These are phyloP conservation scores for Zygaena filipendulae DNA, from an alignment of 2,888 invertebrate genomes.

Conservation along the genomic window DNA sequence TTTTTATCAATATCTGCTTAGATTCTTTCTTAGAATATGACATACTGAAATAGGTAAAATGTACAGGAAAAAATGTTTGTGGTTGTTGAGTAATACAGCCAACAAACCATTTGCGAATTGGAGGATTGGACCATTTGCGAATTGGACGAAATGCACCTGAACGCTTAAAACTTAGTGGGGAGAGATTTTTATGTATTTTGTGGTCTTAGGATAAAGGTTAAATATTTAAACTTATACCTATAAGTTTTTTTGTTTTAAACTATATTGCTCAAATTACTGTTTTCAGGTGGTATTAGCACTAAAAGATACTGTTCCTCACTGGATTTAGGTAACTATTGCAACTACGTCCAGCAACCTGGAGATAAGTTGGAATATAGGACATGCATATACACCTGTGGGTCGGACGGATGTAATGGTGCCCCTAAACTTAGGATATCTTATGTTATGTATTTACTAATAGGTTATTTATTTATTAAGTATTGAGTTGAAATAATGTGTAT, in stretches of 20 bases:
- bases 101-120: too few relatives aligned
- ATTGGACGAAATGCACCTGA: too few relatives aligned
- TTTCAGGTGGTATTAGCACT: conserved; percentile 87
- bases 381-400: conserved; percentile 86
- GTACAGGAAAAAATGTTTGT: too few relatives aligned
- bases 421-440: conserved; percentile 26
- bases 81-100: too few relatives aligned
- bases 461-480: conserved; percentile 19
- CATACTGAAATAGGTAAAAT: too few relatives aligned
- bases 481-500: conserved; percentile 18
- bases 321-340: conserved; percentile 90
- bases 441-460: conserved; percentile 19
- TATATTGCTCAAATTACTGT: conserved; percentile 2
- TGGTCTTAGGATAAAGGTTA: background rate
- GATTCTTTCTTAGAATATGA: too few relatives aligned
- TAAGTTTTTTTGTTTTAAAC: background rate
- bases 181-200: background rate
- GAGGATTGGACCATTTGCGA: too few relatives aligned
- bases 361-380: conserved; percentile 86
- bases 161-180: too few relatives aligned
- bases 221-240: background rate
- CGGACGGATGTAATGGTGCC: conserved; percentile 85
- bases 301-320: conserved; percentile 88
- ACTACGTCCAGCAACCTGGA: conserved; percentile 87
- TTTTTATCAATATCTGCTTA: too few relatives aligned